phyloP scores from a whole-genome alignment of 2,797 vertebrate species.

The Sparus aurata region DNA sequence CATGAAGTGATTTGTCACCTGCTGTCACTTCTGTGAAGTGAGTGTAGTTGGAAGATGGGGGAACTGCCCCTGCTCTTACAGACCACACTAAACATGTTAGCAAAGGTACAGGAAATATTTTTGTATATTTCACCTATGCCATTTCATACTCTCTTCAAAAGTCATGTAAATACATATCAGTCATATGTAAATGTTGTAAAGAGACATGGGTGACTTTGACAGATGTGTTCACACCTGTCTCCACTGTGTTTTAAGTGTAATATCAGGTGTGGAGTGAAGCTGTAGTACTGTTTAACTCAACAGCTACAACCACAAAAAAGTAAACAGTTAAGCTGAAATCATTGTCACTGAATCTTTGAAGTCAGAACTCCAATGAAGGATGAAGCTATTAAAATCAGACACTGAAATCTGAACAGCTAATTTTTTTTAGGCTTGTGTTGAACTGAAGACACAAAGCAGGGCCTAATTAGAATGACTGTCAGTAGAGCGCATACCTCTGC shows the following conservation, averaged over 20 bases:
- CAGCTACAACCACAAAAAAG: slow-evolving; percentile 53
- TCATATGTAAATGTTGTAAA: slow-evolving; percentile 74
- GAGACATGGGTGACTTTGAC: slow-evolving; percentile 67
- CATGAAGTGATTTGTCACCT: slow-evolving; percentile 79
- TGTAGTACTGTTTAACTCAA: slow-evolving; percentile 65
- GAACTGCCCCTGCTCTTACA: slow-evolving; percentile 64
- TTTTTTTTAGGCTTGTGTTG: slow-evolving; percentile 34
- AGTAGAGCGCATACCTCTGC: too few species aligned
- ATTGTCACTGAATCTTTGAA: slow-evolving; percentile 68
- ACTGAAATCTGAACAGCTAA: slow-evolving; percentile 70
- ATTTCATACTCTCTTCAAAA: slow-evolving; percentile 83
- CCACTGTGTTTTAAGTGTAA: slow-evolving; percentile 73
- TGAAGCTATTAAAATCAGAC: slow-evolving; percentile 69
- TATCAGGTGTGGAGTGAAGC: slow-evolving; percentile 70
- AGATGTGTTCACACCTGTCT: slow-evolving; percentile 73
- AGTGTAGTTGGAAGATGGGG: slow-evolving; percentile 58
- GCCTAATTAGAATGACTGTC: not conserved
- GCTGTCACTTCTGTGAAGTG: slow-evolving; percentile 90
- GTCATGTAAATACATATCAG: slow-evolving; percentile 80
- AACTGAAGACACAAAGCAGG: slow-evolving; percentile 30
- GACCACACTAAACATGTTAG: slow-evolving; percentile 74
- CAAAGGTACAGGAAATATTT: slow-evolving; percentile 87
- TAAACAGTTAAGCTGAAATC: slow-evolving; percentile 55
- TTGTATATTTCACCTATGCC: slow-evolving; percentile 84
- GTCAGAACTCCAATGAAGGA: slow-evolving; percentile 74